A percentile compares a stretch with the other conserved stretches of the same genome.
phyloP scores from a whole-genome alignment of 2,888 invertebrate genomes.

The Rhimphoctona megacephalus region DNA sequence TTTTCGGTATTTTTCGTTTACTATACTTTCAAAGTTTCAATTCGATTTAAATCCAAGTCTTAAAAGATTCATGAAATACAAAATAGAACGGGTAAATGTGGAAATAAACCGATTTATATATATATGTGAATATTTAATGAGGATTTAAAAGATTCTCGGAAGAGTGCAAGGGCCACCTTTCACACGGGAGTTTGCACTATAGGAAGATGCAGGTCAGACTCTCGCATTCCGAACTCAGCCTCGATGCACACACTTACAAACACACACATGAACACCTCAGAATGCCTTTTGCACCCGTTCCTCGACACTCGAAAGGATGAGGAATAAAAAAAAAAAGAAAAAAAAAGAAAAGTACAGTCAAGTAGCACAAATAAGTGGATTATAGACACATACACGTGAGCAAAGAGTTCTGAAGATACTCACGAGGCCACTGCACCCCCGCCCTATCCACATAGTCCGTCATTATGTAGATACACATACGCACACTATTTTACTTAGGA shows the following conservation, averaged over 20 bases:
- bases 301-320: conserved; percentile 21
- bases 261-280: conserved; percentile 2
- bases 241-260: not conserved
- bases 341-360: conserved; percentile 38
- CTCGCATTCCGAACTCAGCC: conserved; percentile 58
- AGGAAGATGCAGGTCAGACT: conserved; percentile 63
- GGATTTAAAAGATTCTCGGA: conserved; percentile 44
- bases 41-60: not conserved
- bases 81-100: not conserved
- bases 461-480: conserved; percentile 4
- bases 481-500: not conserved
- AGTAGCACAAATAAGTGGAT: conserved; percentile 66
- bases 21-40: not conserved
- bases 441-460: conserved; percentile 27
- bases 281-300: conserved; percentile 37
- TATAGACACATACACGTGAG: conserved; percentile 43
- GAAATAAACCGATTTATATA: not conserved
- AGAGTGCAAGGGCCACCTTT: conserved; percentile 60
- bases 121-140: not conserved
- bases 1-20: not conserved
- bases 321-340: conserved; percentile 19
- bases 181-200: conserved; percentile 42
- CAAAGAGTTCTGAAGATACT: conserved; percentile 54
- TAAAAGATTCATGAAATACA: not conserved
- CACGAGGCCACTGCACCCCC: conserved; percentile 69